phyloP scores from a whole-genome alignment of 2,113 vertebrate genomes.

The Zeus faber region DNA sequence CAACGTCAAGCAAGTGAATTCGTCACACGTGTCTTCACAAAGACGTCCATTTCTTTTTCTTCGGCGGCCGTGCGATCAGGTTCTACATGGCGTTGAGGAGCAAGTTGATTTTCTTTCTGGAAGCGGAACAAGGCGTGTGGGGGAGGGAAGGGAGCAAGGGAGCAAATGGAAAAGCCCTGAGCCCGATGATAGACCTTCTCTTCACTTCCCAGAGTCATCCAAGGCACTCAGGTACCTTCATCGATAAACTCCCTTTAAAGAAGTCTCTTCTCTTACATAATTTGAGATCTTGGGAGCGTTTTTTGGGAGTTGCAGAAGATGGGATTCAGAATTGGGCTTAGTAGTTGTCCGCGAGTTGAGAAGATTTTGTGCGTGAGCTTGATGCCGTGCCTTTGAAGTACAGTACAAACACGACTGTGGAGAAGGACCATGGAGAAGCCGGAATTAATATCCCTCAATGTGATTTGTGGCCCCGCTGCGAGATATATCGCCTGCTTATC shows the following conservation, averaged over 20 bases:
- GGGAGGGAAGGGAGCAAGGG: too few species aligned
- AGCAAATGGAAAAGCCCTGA: too few species aligned
- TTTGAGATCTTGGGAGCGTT: slow-evolving; percentile 8
- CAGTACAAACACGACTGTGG: slow-evolving; percentile 67
- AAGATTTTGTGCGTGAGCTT: slow-evolving; percentile 77
- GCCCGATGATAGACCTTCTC: too few species aligned
- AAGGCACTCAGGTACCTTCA: too few species aligned
- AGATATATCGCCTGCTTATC: slow-evolving; percentile 85
- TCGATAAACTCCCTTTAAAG: too few species aligned
- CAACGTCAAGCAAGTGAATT: slow-evolving; percentile 56
- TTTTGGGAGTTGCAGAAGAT: neutral
- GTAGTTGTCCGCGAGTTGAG: slow-evolving; percentile 59
- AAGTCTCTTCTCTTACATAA: slow-evolving; percentile 1
- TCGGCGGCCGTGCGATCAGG: too few species aligned
- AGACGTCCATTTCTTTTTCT: slow-evolving; percentile 4
- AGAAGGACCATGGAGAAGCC: slow-evolving; percentile 64
- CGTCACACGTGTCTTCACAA: slow-evolving; percentile 20
- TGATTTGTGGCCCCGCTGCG: slow-evolving; percentile 81
- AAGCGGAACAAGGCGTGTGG: slow-evolving; percentile 2
- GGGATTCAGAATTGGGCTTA: slow-evolving; percentile 22
- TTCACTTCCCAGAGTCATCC: too few species aligned
- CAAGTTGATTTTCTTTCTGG: slow-evolving; percentile 2
- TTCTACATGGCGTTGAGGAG: slow-evolving; percentile 1
- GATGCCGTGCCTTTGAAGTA: slow-evolving; percentile 82
- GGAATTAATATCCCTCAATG: slow-evolving; percentile 79